Evolutionary conservation across 2,888 invertebrate species (phyloP).

Genomic region (Esperia sulphurella): DNA sequence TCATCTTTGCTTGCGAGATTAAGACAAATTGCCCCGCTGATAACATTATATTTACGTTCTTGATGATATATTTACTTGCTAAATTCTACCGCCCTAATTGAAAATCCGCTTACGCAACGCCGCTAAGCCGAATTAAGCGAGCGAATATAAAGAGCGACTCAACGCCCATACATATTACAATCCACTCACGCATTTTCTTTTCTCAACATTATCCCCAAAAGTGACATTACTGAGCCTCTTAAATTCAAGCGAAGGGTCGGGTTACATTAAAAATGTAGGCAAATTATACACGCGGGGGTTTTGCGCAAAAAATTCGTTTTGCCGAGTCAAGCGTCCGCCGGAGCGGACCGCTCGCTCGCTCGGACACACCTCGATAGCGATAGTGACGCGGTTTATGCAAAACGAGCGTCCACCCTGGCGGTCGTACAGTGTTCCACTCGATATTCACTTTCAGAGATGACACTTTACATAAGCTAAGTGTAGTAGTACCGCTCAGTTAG

Average conservation of each 20-base stretch:
- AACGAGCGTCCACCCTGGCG: too few species aligned
- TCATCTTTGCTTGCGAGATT: not conserved
- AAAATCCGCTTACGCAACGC: slow-evolving; percentile 10
- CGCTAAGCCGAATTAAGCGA: slow-evolving; percentile 9
- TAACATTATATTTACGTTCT: not conserved
- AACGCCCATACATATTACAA: slow-evolving; percentile 17
- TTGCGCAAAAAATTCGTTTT: slow-evolving; percentile 16
- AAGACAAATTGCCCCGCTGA: not conserved
- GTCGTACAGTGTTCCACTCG: too few species aligned
- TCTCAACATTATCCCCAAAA: slow-evolving; percentile 22
- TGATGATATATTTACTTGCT: slow-evolving; percentile 3
- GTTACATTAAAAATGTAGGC: slow-evolving; percentile 39
- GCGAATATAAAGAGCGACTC: slow-evolving; percentile 1
- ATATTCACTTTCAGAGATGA: too few species aligned
- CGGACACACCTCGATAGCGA: not conserved
- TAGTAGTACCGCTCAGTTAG: too few species aligned
- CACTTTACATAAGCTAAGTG: too few species aligned
- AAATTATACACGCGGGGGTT: slow-evolving; percentile 26
- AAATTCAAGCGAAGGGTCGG: slow-evolving; percentile 28
- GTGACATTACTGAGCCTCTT: slow-evolving; percentile 19
- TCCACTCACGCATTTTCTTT: slow-evolving; percentile 18
- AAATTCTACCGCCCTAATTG: slow-evolving; percentile 9
- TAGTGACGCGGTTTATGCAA: too few species aligned
- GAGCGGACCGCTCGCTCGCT: not conserved
- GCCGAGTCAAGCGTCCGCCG: slow-evolving; percentile 8